Conservation (phyloP, 2,797 vertebrate species). For the Cuniculus paca region DNA sequence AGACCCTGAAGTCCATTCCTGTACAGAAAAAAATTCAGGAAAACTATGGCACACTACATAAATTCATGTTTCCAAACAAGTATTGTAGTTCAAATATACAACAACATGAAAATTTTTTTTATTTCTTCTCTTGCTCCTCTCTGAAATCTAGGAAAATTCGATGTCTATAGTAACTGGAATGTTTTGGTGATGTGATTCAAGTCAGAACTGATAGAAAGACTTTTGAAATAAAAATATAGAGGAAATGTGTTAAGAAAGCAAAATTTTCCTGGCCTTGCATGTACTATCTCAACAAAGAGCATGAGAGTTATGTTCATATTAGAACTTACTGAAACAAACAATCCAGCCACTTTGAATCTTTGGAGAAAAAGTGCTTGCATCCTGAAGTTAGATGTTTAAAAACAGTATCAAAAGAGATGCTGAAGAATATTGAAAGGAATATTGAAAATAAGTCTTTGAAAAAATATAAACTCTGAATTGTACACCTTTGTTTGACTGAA, state of each 20-base stretch:
- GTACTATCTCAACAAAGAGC: background rate
- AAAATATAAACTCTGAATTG: background rate
- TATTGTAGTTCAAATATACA: background rate
- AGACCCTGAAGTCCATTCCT: background rate
- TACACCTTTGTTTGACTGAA: background rate
- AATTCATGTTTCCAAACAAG: slow-evolving; percentile 20
- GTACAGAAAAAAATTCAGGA: background rate
- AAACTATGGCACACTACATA: background rate
- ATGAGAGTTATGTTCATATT: background rate
- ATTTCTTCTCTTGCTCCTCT: background rate
- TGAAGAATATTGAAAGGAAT: background rate
- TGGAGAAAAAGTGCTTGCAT: background rate
- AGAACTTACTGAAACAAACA: background rate
- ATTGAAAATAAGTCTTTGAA: background rate
- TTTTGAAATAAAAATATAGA: slow-evolving; percentile 21
- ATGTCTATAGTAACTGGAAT: background rate
- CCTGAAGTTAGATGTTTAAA: background rate
- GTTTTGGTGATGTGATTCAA: background rate
- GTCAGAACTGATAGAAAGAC: background rate
- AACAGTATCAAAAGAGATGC: background rate
- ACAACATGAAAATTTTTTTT: background rate
- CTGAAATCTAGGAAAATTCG: background rate
- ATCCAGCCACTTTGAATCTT: background rate
- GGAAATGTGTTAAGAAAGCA: background rate
- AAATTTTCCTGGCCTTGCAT: background rate